Evolutionary conservation across 2,888 invertebrate species (phyloP).

Genomic region (Synanthedon formicaeformis): DNA sequence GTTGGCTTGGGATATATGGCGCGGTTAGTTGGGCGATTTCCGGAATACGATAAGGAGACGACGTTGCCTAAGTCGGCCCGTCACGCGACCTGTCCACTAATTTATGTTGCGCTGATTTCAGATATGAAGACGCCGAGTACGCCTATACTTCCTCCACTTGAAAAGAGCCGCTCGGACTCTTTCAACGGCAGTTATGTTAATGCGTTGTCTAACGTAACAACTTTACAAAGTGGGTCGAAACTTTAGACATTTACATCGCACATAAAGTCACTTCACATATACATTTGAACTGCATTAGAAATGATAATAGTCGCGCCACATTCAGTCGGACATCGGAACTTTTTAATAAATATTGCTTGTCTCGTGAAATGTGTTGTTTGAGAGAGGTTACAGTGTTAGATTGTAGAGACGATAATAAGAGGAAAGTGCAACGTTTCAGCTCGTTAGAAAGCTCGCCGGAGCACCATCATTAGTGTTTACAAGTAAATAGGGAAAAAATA

Average conservation of each 20-base stretch:
- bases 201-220: slow-evolving; percentile 40
- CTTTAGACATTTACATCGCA: slow-evolving; percentile 9
- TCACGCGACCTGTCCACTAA: slow-evolving; percentile 67
- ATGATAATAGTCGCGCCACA: slow-evolving; percentile 12
- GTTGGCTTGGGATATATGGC: slow-evolving; percentile 18
- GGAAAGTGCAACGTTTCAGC: slow-evolving; percentile 42
- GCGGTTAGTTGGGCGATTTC: slow-evolving; percentile 47
- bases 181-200: slow-evolving; percentile 50
- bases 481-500: slow-evolving; percentile 41
- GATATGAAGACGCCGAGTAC: slow-evolving; percentile 48
- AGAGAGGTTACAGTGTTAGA: slow-evolving; percentile 17
- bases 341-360: background rate
- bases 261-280: slow-evolving; percentile 2
- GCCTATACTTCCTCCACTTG: slow-evolving; percentile 25
- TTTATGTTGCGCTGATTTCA: slow-evolving; percentile 66
- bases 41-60: slow-evolving; percentile 63
- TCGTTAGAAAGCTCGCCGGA: slow-evolving; percentile 40
- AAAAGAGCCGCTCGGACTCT: slow-evolving; percentile 15
- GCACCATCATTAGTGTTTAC: slow-evolving; percentile 54
- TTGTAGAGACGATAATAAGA: slow-evolving; percentile 47
- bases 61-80: slow-evolving; percentile 54
- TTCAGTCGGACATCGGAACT: background rate
- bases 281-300: slow-evolving; percentile 18
- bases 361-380: background rate
- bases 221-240: slow-evolving; percentile 8